phyloP scores from a whole-genome alignment of 1,140 invertebrate genomes.

The Babylonia areolata region DNA sequence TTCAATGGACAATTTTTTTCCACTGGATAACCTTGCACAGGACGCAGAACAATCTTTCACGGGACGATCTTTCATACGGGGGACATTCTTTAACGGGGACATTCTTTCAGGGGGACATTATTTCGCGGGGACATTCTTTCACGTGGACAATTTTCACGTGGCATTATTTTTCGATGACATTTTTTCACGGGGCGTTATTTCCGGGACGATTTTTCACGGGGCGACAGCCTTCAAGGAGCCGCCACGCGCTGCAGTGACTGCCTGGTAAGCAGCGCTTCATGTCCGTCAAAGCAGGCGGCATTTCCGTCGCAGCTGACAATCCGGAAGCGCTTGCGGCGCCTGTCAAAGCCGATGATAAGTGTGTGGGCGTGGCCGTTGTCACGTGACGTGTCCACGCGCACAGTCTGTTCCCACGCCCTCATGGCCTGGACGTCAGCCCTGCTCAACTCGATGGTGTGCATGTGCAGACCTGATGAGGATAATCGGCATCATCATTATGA shows the following conservation, averaged over 20 bases:
- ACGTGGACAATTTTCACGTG: too few species aligned
- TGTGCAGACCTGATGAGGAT: slow-evolving; percentile 45
- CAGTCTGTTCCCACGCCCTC: neutral
- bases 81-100: too few species aligned
- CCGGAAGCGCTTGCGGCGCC: neutral
- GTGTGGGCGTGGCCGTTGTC: slow-evolving; percentile 47
- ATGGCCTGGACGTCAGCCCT: slow-evolving; percentile 30
- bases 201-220: neutral
- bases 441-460: slow-evolving; percentile 44
- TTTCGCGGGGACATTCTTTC: too few species aligned
- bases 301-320: neutral
- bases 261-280: neutral
- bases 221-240: too few species aligned
- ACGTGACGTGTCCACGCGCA: slow-evolving; percentile 37
- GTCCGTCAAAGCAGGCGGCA: neutral
- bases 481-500: too few species aligned
- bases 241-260: neutral
- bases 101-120: too few species aligned
- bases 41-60: too few species aligned
- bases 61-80: too few species aligned
- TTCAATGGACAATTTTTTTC: too few species aligned
- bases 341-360: slow-evolving; percentile 5
- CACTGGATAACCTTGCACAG: too few species aligned
- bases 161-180: too few species aligned
- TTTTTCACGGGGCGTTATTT: too few species aligned